A percentile compares a stretch with the other conserved stretches of the same genome.
phyloP scores from a whole-genome alignment of 2,888 invertebrate genomes.

The Microctonus brassicae region DNA sequence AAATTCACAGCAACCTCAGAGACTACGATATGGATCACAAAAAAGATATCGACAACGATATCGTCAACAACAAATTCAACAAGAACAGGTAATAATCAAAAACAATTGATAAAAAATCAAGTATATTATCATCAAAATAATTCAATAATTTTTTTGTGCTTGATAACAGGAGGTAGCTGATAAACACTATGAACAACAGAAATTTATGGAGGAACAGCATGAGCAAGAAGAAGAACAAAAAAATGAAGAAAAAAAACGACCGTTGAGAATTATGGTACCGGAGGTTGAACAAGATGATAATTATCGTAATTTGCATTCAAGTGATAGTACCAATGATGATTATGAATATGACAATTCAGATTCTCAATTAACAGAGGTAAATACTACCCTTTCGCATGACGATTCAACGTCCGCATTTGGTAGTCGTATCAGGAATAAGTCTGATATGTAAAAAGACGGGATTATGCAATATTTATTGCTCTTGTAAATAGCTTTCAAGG shows the following conservation, averaged over 20 bases:
- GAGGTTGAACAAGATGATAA: conserved; percentile 67
- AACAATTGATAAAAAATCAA: neutral
- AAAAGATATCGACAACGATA: conserved; percentile 38
- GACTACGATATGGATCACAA: conserved; percentile 32
- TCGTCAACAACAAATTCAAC: conserved; percentile 42
- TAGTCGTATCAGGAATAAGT: conserved; percentile 53
- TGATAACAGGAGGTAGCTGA: conserved; percentile 38
- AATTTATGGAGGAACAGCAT: conserved; percentile 31
- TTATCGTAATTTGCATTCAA: conserved; percentile 56
- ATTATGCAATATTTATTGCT: neutral
- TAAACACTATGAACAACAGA: conserved; percentile 43
- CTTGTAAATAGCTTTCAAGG: neutral
- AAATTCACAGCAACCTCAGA: conserved; percentile 45
- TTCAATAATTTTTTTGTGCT: neutral
- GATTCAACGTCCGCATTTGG: conserved; percentile 53
- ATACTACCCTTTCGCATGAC: conserved; percentile 38
- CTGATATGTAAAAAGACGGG: neutral
- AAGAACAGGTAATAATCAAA: conserved; percentile 37
- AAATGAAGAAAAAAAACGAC: conserved; percentile 56
- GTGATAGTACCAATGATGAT: conserved; percentile 46
- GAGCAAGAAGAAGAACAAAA: conserved; percentile 32
- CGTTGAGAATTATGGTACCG: conserved; percentile 71
- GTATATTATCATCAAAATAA: neutral
- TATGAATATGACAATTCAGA: conserved; percentile 59
- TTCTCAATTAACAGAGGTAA: conserved; percentile 33